Evolutionary conservation across 2,113 vertebrate genomes (phyloP), one percentile per base, ranked within the genome.

Genomic region (Rynchops niger): DNA sequence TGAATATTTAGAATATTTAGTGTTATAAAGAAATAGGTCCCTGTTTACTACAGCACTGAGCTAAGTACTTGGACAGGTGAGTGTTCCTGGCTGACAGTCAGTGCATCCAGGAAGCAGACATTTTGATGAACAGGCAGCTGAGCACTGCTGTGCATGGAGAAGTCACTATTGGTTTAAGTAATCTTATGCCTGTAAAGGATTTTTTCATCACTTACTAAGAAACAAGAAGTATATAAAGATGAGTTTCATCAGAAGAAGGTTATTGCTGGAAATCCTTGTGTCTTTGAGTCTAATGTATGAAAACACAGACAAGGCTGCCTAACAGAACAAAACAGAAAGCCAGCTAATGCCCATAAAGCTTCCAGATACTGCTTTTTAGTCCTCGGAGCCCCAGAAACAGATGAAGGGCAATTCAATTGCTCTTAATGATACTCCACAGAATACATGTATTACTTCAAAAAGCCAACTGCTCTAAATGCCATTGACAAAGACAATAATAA

Each of bases 361-460:
- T 91, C 79, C 94, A 96, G 86, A 83, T 76, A 49, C 67, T 81
- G 82, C 59, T 71, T 94, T 95, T 92, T 27, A 73, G 22, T 88
- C 80, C 77, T 78, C 42, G 32, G 88, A 93, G 90, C 74, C 67
- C 52, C 62, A 82, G 86, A 78, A 95, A 66, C 50, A 92, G 91
- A 88, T 83, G 79, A 95, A 96, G 94, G 93, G 69, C 80, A 95
- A 78, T 95, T 92, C 55, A 95, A 17, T 95, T 96, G 80, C 81
- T 95, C 69, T 83, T 94, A 86, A 96, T 91, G 83, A n/a, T 88
- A 74, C 58, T 92, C 63, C 22, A 42, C 80, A 78, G 76, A 94
- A 91, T 70, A 77, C 18, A 50, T 71, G 83, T 20, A 91, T 88
- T 95, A 83, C 94, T 95, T 95, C 72, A 81, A 84, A 86, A 92